Percentiles rank a stretch among this genome's conserved stretches.
Conservation (phyloP, 1,140 invertebrate species). For the Gonioctena quinquepunctata region DNA sequence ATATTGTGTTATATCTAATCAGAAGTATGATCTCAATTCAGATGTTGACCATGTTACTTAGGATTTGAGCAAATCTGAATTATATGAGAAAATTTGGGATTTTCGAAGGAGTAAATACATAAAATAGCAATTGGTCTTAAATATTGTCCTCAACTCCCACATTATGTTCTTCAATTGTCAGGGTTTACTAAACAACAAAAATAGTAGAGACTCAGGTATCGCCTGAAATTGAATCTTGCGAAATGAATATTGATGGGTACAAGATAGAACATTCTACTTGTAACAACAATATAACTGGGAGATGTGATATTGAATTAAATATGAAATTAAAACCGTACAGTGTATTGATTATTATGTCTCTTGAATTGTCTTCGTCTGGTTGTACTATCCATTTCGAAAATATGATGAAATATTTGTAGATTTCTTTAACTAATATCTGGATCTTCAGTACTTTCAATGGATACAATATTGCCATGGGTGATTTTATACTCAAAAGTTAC, state of each 20-base stretch:
- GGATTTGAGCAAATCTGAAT: constrained; percentile 12
- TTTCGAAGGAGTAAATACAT: too few species aligned
- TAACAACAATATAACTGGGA: constrained; percentile 9
- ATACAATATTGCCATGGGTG: too few species aligned
- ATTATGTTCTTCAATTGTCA: constrained; percentile 12
- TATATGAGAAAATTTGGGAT: constrained; percentile 6
- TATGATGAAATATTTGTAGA: too few species aligned
- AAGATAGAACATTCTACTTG: constrained; percentile 15
- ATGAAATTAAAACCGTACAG: too few species aligned
- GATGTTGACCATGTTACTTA: constrained; percentile 4
- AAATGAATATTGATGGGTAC: constrained; percentile 23
- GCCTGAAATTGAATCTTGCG: constrained; percentile 7
- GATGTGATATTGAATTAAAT: too few species aligned
- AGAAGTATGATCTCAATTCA: constrained; percentile 17
- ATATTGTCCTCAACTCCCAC: neutral
- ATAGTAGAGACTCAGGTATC: constrained; percentile 21
- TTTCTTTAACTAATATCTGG: too few species aligned
- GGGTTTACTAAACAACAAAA: constrained; percentile 3
- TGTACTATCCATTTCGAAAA: too few species aligned
- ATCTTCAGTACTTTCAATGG: too few species aligned
- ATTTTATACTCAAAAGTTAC: too few species aligned
- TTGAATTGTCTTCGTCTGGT: too few species aligned
- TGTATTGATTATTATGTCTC: too few species aligned
- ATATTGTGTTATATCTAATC: constrained; percentile 5
- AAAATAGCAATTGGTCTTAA: neutral